Evolutionary conservation across 2,888 invertebrate species (phyloP).

Genomic region (Stenodema calcarata): DNA sequence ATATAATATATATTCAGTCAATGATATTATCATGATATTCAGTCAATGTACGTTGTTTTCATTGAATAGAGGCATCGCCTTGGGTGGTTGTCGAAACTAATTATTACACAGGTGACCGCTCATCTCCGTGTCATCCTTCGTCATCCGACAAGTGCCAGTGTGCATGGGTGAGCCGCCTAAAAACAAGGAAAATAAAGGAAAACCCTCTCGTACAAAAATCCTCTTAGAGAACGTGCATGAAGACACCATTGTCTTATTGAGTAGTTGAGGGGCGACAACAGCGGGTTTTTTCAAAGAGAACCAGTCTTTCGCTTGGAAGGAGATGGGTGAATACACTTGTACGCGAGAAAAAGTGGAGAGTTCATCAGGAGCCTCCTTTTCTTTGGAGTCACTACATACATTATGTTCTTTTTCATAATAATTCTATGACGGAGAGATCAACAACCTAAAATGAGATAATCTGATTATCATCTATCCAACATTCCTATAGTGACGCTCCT

Average conservation of each 20-base stretch:
- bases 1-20: too few relatives aligned
- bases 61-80: not conserved
- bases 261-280: not conserved
- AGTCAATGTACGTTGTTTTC: too few relatives aligned
- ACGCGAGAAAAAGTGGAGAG: not conserved
- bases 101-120: not conserved
- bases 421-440: not conserved
- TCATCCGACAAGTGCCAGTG: not conserved
- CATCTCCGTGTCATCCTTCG: not conserved
- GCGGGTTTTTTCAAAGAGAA: slow-evolving; percentile 1
- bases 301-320: not conserved
- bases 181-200: not conserved
- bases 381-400: not conserved
- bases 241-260: slow-evolving; percentile 3
- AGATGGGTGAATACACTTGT: not conserved
- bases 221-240: not conserved
- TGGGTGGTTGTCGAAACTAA: not conserved
- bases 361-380: not conserved
- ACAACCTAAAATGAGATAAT: not conserved
- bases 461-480: too few relatives aligned
- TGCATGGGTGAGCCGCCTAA: not conserved
- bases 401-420: not conserved
- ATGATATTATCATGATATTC: too few relatives aligned
- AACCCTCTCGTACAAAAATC: not conserved
- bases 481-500: too few relatives aligned